These are phyloP conservation scores for Tenthredo notha DNA, from an alignment of 2,888 invertebrate species.

Conservation along the genomic window DNA sequence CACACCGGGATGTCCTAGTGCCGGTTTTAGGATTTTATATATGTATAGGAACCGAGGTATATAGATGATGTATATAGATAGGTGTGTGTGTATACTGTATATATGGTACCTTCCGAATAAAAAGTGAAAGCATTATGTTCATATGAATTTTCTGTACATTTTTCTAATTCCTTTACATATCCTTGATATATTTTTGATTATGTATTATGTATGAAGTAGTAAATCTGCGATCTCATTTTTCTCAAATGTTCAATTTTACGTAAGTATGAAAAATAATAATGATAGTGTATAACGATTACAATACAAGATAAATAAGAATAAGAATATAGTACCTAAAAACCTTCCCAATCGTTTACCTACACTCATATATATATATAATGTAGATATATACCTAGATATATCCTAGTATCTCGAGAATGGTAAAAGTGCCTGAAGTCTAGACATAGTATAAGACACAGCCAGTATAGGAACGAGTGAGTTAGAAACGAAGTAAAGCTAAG, in stretches of 20 bases:
- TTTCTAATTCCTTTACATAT: too few relatives aligned
- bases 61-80: background rate
- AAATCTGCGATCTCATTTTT: too few relatives aligned
- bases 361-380: too few relatives aligned
- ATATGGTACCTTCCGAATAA: background rate
- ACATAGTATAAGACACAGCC: background rate
- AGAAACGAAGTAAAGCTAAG: background rate
- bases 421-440: background rate
- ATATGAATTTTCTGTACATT: background rate
- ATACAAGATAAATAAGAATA: too few relatives aligned
- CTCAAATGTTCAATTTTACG: too few relatives aligned
- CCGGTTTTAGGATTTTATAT: background rate
- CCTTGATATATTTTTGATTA: background rate
- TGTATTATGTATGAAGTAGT: too few relatives aligned
- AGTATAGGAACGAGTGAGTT: background rate
- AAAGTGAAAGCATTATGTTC: background rate
- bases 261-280: too few relatives aligned
- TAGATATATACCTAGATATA: too few relatives aligned
- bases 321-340: too few relatives aligned
- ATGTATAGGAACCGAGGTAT: background rate
- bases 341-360: too few relatives aligned
- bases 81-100: background rate
- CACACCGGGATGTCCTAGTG: conserved; percentile 14
- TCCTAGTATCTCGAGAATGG: too few relatives aligned
- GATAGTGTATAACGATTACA: too few relatives aligned